phyloP scores from a whole-genome alignment of 2,888 invertebrate genomes.

The Archaeoteleia sp. region DNA sequence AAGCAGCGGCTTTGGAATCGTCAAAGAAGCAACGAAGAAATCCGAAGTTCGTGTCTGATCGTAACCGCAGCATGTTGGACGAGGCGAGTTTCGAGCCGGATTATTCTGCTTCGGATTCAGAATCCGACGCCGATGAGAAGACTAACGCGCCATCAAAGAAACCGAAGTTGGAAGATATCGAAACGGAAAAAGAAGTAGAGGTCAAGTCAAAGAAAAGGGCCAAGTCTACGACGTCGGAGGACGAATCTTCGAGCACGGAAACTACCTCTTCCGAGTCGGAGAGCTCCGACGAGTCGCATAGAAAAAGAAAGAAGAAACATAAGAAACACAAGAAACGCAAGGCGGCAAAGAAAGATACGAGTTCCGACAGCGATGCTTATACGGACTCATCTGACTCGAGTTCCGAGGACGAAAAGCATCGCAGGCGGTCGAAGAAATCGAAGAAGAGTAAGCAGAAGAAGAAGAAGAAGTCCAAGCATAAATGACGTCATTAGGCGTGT shows the following conservation, averaged over 20 bases:
- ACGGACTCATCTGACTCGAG: slow-evolving; percentile 80
- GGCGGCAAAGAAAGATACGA: slow-evolving; percentile 78
- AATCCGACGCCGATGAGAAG: slow-evolving; percentile 77
- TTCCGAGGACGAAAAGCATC: slow-evolving; percentile 81
- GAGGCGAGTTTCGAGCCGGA: slow-evolving; percentile 86
- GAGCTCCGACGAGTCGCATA: slow-evolving; percentile 75
- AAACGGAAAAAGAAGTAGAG: slow-evolving; percentile 63
- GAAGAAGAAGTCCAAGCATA: slow-evolving; percentile 84
- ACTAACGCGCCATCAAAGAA: slow-evolving; percentile 60
- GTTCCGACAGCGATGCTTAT: slow-evolving; percentile 80
- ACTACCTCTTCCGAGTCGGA: slow-evolving; percentile 76
- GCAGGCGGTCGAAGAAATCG: slow-evolving; percentile 79
- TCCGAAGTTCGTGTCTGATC: slow-evolving; percentile 75
- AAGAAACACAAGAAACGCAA: slow-evolving; percentile 78
- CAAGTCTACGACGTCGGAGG: slow-evolving; percentile 76
- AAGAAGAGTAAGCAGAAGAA: slow-evolving; percentile 82
- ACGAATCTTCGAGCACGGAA: slow-evolving; percentile 76
- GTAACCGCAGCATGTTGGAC: slow-evolving; percentile 82
- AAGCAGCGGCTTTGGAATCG: slow-evolving; percentile 57
- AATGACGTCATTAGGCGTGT: slow-evolving; percentile 70
- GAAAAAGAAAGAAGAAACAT: slow-evolving; percentile 79
- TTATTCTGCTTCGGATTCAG: slow-evolving; percentile 82
- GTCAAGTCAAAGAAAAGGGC: slow-evolving; percentile 71
- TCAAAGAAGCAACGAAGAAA: slow-evolving; percentile 67
- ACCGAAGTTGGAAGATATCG: slow-evolving; percentile 56